These are phyloP conservation scores for Ranitomeya variabilis DNA, from an alignment of 2,113 vertebrate species.

Conservation along the genomic window DNA sequence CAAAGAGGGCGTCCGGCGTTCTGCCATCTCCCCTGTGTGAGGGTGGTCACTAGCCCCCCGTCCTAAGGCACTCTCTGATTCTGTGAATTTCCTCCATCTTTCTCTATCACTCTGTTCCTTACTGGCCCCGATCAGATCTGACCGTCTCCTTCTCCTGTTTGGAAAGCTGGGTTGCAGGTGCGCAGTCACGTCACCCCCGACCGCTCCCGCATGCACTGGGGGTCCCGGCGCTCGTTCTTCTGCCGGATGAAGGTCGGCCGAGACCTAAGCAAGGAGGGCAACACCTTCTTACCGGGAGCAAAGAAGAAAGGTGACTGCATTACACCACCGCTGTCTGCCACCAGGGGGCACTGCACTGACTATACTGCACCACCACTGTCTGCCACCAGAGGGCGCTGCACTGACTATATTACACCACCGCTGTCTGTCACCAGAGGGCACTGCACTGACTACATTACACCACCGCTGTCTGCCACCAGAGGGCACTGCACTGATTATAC, in stretches of 20 bases:
- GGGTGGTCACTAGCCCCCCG: too few relatives aligned
- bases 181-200: slow-evolving; percentile 82
- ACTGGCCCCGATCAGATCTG: slow-evolving; percentile 17
- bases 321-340: too few relatives aligned
- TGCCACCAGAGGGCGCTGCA: too few relatives aligned
- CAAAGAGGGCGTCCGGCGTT: too few relatives aligned
- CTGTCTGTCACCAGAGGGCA: too few relatives aligned
- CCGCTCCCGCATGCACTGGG: slow-evolving; percentile 78
- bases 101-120: background rate
- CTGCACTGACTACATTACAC: too few relatives aligned
- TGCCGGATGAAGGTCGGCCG: slow-evolving; percentile 87
- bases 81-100: background rate
- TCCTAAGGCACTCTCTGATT: background rate
- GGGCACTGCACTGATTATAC: too few relatives aligned
- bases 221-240: slow-evolving; percentile 89
- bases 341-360: too few relatives aligned
- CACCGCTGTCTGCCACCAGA: too few relatives aligned
- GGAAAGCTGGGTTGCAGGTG: slow-evolving; percentile 83
- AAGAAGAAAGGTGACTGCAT: slow-evolving; percentile 83
- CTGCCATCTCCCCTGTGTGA: too few relatives aligned
- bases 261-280: slow-evolving; percentile 77
- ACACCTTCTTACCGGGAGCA: slow-evolving; percentile 76
- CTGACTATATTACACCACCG: too few relatives aligned
- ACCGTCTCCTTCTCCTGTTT: slow-evolving; percentile 60
- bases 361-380: too few relatives aligned